A percentile compares a stretch with the other conserved stretches of the same genome.
Conservation (phyloP, 2,888 invertebrate genomes). For the Siphlonurus alternatus region DNA sequence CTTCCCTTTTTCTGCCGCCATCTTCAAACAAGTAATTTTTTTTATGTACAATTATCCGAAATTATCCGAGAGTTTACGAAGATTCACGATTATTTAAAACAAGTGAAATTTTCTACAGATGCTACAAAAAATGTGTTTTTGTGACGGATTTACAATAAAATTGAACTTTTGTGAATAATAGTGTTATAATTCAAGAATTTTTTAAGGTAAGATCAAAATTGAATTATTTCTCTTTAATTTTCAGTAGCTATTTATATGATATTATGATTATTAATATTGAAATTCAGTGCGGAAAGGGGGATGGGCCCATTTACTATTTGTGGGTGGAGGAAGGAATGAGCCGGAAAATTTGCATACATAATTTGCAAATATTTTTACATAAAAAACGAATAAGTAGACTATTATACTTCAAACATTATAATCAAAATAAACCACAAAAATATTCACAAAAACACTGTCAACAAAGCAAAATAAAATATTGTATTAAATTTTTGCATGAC, state of each 20-base stretch:
- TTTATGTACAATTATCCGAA: neutral
- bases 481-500: no score
- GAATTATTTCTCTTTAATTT: neutral
- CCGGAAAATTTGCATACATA: neutral
- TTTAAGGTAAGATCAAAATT: neutral
- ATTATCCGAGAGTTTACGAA: neutral
- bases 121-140: neutral
- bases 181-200: neutral
- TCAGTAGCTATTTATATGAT: neutral
- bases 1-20: conserved; percentile 17
- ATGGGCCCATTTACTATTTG: neutral
- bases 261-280: neutral
- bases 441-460: no score
- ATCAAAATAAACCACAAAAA: no score
- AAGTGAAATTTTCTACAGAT: neutral
- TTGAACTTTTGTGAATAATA: neutral
- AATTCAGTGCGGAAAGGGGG: neutral
- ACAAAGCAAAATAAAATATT: no score
- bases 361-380: neutral
- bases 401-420: no score
- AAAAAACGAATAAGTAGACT: no score
- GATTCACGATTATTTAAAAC: no score
- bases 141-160: neutral
- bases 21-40: conserved; percentile 11
- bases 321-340: neutral